A percentile compares a stretch with the other conserved stretches of the same genome.
Conservation (phyloP, 2,113 vertebrate genomes). For the Phalacrocorax pelagicus region DNA sequence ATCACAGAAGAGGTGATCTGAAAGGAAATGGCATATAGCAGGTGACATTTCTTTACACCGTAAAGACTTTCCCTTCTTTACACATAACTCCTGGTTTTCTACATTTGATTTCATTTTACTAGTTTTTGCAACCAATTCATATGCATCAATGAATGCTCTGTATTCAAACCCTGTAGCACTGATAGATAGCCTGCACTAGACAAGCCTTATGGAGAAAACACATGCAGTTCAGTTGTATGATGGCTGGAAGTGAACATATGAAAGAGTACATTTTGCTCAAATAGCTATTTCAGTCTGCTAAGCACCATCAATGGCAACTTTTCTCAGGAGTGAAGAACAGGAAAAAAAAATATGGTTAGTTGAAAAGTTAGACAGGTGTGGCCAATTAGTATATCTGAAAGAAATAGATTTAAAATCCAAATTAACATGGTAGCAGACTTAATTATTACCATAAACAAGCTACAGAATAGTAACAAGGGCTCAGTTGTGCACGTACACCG, state of each 20-base stretch:
- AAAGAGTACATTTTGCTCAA: not conserved
- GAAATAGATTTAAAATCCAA: not conserved
- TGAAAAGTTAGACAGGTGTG: not conserved
- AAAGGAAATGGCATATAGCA: not conserved
- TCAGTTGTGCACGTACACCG: rapidly evolving
- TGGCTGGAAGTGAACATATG: not conserved
- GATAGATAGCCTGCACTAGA: not conserved
- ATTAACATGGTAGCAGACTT: not conserved
- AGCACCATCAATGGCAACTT: not conserved
- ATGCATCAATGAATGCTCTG: not conserved
- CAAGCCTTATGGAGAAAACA: not conserved
- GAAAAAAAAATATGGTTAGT: not conserved
- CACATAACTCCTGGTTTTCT: not conserved
- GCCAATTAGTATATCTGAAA: not conserved
- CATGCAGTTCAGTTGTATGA: not conserved
- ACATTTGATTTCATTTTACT: not conserved
- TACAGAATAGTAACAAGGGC: not conserved
- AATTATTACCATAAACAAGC: not conserved
- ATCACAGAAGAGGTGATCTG: not conserved
- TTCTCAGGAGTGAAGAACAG: not conserved
- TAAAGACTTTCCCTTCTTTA: not conserved
- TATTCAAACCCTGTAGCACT: not conserved
- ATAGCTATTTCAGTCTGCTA: not conserved
- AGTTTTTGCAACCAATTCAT: not conserved
- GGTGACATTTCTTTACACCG: not conserved